A percentile compares a stretch with the other conserved stretches of the same genome.
These are phyloP conservation scores for Dysmachus trigonus DNA, from an alignment of 2,888 invertebrate genomes.

Conservation along the genomic window DNA sequence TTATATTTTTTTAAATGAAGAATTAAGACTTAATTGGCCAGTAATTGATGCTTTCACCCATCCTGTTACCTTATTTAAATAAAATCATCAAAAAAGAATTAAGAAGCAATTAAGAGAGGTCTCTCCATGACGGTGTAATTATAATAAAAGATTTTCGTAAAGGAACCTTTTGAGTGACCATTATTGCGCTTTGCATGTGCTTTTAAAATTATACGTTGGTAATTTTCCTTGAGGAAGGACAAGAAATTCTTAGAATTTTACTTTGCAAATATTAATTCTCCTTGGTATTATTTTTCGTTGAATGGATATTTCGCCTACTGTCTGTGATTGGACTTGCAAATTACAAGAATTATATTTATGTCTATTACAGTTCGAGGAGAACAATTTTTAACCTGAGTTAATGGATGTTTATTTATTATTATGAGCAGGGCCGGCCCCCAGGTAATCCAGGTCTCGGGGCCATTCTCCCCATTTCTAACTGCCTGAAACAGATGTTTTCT, in stretches of 20 bases:
- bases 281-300: background rate
- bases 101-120: background rate
- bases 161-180: background rate
- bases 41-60: too few relatives aligned
- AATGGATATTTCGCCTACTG: background rate
- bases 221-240: background rate
- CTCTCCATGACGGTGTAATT: background rate
- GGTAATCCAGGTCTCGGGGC: too few relatives aligned
- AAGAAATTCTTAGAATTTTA: background rate
- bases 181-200: background rate
- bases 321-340: background rate
- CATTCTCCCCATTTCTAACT: too few relatives aligned
- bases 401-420: background rate
- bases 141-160: background rate
- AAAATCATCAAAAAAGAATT: background rate
- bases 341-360: background rate
- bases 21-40: too few relatives aligned
- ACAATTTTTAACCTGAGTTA: background rate
- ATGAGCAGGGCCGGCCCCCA: too few relatives aligned
- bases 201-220: background rate
- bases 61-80: too few relatives aligned
- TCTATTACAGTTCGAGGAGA: background rate
- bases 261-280: background rate
- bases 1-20: too few relatives aligned
- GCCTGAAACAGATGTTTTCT: too few relatives aligned